phyloP scores from a whole-genome alignment of 2,113 vertebrate genomes.

The Prolemur simus region DNA sequence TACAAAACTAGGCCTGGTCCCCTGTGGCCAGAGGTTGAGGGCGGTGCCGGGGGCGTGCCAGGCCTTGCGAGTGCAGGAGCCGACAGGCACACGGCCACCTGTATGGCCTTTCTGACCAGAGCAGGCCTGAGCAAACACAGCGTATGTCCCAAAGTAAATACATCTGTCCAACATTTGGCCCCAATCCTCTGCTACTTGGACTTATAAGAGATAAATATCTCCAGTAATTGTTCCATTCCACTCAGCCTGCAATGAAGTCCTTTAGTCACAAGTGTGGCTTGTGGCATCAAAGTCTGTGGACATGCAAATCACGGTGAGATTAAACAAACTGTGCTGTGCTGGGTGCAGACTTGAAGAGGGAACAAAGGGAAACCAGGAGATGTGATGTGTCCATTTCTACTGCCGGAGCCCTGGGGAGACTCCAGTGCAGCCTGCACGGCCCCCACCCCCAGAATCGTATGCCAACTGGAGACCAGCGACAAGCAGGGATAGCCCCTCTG shows the following conservation, averaged over 20 bases:
- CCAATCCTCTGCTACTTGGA: neutral
- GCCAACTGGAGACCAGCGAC: neutral
- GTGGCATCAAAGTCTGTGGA: neutral
- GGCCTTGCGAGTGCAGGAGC: neutral
- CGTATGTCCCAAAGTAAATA: neutral
- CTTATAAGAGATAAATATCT: neutral
- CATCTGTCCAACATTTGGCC: neutral
- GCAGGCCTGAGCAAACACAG: neutral
- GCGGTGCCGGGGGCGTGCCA: rapidly evolving
- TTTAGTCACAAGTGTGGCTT: neutral
- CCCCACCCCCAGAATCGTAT: rapidly evolving
- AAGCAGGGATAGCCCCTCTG: too few relatives aligned
- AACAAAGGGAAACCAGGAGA: neutral
- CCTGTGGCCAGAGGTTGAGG: neutral
- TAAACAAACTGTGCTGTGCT: neutral
- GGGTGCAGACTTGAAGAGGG: neutral
- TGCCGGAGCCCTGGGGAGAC: neutral
- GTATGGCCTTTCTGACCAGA: neutral
- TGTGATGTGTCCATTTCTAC: rapidly evolving
- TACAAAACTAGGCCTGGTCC: neutral
- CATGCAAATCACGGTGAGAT: neutral
- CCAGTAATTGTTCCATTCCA: neutral
- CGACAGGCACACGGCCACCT: neutral
- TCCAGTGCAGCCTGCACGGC: too few relatives aligned
- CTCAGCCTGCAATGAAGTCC: neutral